Evolutionary conservation across 2,113 vertebrate species (phyloP).

Genomic region (Gopherus evgoodei): DNA sequence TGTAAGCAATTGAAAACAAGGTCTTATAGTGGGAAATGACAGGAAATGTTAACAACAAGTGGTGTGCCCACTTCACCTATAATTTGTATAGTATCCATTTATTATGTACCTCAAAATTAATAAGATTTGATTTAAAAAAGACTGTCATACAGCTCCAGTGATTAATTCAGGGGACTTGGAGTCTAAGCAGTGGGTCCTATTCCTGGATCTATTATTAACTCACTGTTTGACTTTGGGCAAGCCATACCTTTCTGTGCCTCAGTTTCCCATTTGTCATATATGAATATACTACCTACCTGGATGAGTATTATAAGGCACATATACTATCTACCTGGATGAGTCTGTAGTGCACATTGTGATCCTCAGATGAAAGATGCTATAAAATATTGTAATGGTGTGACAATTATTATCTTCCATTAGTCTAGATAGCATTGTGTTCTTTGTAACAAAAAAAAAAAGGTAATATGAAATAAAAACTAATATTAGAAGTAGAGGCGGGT

Average conservation of each 20-base stretch:
- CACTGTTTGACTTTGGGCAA: not conserved
- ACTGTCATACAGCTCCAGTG: not conserved
- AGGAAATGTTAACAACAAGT: not conserved
- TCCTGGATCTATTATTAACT: not conserved
- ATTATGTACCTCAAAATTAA: not conserved
- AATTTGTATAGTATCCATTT: not conserved
- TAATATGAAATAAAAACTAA: not conserved
- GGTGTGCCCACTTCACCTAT: not conserved
- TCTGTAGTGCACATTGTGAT: not conserved
- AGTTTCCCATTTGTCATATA: not conserved
- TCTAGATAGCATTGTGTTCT: not conserved
- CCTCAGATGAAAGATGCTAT: not conserved
- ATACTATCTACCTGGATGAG: not conserved
- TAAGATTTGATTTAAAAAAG: not conserved
- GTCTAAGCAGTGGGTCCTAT: not conserved
- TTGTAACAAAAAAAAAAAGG: not conserved
- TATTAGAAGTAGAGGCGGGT: not conserved
- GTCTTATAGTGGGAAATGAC: not conserved
- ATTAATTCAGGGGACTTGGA: not conserved
- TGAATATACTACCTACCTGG: not conserved
- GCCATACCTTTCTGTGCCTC: not conserved
- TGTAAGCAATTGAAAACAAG: not conserved
- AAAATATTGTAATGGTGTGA: not conserved
- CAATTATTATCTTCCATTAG: rapidly evolving
- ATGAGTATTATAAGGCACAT: not conserved